Percentiles rank a stretch among this genome's conserved stretches.
These are phyloP conservation scores for Vanessa tameamea DNA, from an alignment of 1,140 invertebrate species.

Conservation along the genomic window DNA sequence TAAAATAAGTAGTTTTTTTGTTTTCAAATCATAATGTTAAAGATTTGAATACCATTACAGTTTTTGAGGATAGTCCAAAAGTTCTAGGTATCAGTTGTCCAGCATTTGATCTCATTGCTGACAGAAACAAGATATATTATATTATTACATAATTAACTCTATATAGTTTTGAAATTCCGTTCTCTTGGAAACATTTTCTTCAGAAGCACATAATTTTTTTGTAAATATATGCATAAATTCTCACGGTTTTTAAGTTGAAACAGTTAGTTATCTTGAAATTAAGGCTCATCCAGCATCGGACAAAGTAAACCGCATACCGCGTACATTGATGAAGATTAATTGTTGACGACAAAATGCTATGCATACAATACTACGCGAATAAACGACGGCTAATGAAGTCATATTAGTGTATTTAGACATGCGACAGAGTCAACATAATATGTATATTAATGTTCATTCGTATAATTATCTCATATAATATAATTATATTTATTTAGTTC, in stretches of 20 bases:
- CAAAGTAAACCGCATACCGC: constrained; percentile 48
- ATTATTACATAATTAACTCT: too few species aligned
- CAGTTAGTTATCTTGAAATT: constrained; percentile 3
- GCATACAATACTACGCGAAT: constrained; percentile 30
- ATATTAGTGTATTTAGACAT: constrained; percentile 29
- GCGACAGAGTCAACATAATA: constrained; percentile 14
- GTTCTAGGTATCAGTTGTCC: too few species aligned
- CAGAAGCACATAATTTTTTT: not conserved
- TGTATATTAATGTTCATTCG: constrained; percentile 5
- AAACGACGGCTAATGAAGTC: constrained; percentile 31
- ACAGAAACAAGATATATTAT: too few species aligned
- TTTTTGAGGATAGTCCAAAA: too few species aligned
- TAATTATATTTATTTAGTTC: too few species aligned
- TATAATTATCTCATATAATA: not conserved
- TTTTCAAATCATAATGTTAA: too few species aligned
- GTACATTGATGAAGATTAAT: constrained; percentile 67
- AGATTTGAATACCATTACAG: too few species aligned
- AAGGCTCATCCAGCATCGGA: constrained; percentile 24
- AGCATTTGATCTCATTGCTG: too few species aligned
- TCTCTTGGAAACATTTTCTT: too few species aligned
- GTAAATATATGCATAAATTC: too few species aligned
- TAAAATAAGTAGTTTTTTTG: too few species aligned
- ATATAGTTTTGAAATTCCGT: too few species aligned
- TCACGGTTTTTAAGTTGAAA: not conserved
- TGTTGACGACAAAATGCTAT: constrained; percentile 46